A percentile compares a stretch with the other conserved stretches of the same genome.
Evolutionary conservation across 2,888 invertebrate genomes (phyloP).

Genomic region (Ennomos quercinarius): DNA sequence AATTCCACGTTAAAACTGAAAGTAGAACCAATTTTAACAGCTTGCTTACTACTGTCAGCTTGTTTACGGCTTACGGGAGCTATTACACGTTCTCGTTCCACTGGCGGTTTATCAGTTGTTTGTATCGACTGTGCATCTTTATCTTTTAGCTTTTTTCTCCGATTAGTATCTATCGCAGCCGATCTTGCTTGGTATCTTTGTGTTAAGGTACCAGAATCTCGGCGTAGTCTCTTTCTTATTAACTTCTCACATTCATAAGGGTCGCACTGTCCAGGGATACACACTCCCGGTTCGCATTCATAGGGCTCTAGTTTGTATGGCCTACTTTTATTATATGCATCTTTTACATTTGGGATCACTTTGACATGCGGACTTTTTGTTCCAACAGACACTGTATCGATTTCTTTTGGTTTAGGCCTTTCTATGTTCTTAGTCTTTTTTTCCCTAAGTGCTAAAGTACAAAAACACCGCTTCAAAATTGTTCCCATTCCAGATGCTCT

Average conservation of each 20-base stretch:
- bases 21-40: constrained; percentile 45
- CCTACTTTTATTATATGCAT: neutral
- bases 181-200: neutral
- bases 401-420: constrained; percentile 11
- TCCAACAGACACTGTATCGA: constrained; percentile 5
- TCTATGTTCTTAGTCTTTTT: neutral
- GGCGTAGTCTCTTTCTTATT: constrained; percentile 14
- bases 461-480: constrained; percentile 15
- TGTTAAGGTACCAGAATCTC: constrained; percentile 16
- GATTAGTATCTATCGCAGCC: neutral
- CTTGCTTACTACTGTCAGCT: constrained; percentile 19
- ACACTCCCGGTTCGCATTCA: constrained; percentile 50
- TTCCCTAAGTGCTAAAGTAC: constrained; percentile 14
- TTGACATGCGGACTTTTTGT: neutral
- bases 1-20: constrained; percentile 51
- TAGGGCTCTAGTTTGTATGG: constrained; percentile 24
- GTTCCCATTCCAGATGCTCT: neutral
- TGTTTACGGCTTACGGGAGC: neutral
- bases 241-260: constrained; percentile 42
- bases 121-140: neutral
- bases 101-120: neutral
- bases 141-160: neutral
- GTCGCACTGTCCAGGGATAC: constrained; percentile 48
- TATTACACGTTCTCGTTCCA: neutral
- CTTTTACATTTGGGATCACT: neutral